Base-by-base conservation (phyloP, 2,113 vertebrate species). In the Cyprinodon variegatus region DNA sequence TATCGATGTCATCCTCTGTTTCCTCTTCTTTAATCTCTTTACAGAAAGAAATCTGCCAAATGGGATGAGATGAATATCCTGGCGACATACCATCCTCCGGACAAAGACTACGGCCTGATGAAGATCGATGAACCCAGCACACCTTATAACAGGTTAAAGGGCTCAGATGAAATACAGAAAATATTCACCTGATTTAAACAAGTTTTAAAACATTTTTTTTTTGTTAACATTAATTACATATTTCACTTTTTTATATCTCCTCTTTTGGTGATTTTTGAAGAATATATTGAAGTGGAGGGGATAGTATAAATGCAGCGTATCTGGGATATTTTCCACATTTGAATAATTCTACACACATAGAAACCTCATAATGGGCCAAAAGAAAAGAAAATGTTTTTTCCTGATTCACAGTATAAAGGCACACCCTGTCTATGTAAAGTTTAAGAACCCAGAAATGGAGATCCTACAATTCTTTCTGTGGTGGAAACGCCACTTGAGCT, bases 21-120 rank as follows among this genome's bases (percentile, higher is more conserved):
- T 37, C 36, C 38, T 38, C 8, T 53, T 62, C 11, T 11, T 38
- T 82, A 0, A 41, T 80, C 10, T 1, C 22, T 78, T 94, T 83
- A 43, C 91, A 99, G 98, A 87, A 99, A 99, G 92, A 99, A 99
- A 81, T 97, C 96, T 0, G 96, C 97, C 91, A 99, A 98, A 88
- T 99, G 98, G 98, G 98, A 99, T 89, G 98, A 99, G 90, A 99
- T 99, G 98, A 99, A 99, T 90, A 99, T 99, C 91, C 91, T 99
- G 81, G 98, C 98, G 9, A 99, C 98, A 0, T 99, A 99, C 86
- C 98, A 99, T 88, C 98, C 98, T 62, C 92, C 96, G 17, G 97
- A 97, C 88, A 99, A 99, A 91, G 98, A 99, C 89, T 99, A 99
- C 46, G 98, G 98, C 46, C 88, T 98, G 87, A 99, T 99, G 97